These are phyloP conservation scores for Drosophila orena DNA, from an alignment of 1,140 invertebrate species.

Conservation along the genomic window DNA sequence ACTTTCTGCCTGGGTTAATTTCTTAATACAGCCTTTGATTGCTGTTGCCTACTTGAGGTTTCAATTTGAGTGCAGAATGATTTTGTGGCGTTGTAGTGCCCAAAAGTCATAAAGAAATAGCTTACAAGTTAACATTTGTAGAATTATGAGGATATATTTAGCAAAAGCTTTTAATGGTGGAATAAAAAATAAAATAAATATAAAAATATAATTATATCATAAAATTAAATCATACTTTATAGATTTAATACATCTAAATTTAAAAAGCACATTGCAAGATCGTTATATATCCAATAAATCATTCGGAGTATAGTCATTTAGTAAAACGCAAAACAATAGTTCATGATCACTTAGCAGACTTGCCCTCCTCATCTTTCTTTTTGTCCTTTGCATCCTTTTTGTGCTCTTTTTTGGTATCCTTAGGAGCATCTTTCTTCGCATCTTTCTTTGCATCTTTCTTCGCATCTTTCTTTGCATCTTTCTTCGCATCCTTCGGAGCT, in stretches of 20 bases:
- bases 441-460: neutral
- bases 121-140: neutral
- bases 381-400: neutral
- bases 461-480: neutral
- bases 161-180: too few species aligned
- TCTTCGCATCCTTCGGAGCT: neutral
- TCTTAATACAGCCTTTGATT: conserved; percentile 60
- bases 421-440: neutral
- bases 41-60: conserved; percentile 15
- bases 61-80: conserved; percentile 1
- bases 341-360: conserved; percentile 1
- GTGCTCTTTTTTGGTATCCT: neutral
- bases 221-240: neutral
- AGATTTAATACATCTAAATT: conserved; percentile 14
- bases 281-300: too few species aligned
- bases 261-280: neutral
- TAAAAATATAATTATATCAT: neutral
- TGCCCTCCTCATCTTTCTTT: neutral
- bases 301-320: too few species aligned
- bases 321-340: too few species aligned
- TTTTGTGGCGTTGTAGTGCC: conserved; percentile 1
- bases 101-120: neutral
- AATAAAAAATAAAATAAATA: neutral
- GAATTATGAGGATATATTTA: neutral
- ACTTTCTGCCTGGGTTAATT: conserved; percentile 61